Evolutionary conservation across 2,797 vertebrate genomes (phyloP), one percentile per base, ranked within the genome.

Genomic region (Erethizon dorsatum): DNA sequence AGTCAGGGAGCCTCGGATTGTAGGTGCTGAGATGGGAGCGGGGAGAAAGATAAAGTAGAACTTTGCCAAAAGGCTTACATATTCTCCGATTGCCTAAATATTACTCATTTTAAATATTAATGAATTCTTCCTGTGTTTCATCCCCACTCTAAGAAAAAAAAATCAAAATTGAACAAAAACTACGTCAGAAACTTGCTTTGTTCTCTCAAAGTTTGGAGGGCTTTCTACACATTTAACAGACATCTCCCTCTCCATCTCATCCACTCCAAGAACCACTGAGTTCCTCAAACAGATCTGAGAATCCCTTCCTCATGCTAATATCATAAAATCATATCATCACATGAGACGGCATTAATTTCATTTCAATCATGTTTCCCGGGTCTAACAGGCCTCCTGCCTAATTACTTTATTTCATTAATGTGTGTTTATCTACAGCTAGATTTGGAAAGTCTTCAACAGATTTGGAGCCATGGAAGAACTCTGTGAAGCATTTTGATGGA

Each of bases 341-440:
- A 20, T 67, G 47, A 59, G 41, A 78, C 47, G 45, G 6, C 63
- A 54, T 91, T 91, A 73, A 88, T 94, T 92, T 67, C 22, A 89
- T 90, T 88, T 91, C 90, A 67, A 82, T 96, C 65, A 18, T 90
- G 3, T 83, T 92, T 94, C 63, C 86, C 85, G n/a, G 87, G 77
- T 90, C 91, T 96, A 69, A 93, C 57, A 94, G n/a, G 59, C 28
- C 52, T 85, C 18, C n/a, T 69, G 13, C 31, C 52, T 78, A 86
- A 95, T 95, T 87, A 59, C 31, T 91, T 95, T 85, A 88, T 77
- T 94, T 94, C 85, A 94, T 85, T 65, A 84, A 75, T 56, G 45
- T 5, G 14, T 79, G 6, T n/a, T 85, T 85, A 89, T 83, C 37
- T 79, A 0, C 93, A 95, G 95, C 57, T 86, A 56, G 61, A 90